Evolutionary conservation across 2,888 invertebrate genomes (phyloP), one percentile per base, ranked within the genome.

Genomic region (Frankliniella intonsa): DNA sequence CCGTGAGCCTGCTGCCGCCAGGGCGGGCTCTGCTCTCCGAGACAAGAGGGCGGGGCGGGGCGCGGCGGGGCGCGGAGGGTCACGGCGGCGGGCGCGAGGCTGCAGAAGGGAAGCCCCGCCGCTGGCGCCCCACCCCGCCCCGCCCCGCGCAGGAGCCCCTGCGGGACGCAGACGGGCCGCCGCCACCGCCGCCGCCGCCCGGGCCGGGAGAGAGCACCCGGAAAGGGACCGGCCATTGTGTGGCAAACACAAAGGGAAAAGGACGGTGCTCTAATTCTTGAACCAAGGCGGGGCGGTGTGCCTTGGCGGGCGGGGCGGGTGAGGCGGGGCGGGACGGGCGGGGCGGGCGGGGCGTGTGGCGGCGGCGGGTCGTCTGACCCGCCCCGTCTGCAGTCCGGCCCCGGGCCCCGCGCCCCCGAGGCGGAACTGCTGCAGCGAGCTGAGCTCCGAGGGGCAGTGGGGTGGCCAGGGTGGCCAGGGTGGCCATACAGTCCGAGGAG

Each of bases 321-420:
- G 62, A 62, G 14, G 17, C 62, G 69, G 69, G 69, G 9, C n/a
- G 22, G n/a, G 69, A 22, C 22, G 9, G 22, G 9, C 8, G 62
- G 11, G 62, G 14, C 62, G 17, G 62, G 62, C 55, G 12, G 55
- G 14, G 55, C 14, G 55, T 12, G 17, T 55, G 1, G 55, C 55
- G 55, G 51, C 10, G 51, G 55, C 55, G 38, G 5, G 38, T 5
- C 38, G 38, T 38, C 38, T 38, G 38, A 38, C 38, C 38, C 38
- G 38, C 2, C 38, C 27, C 80, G 80, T 65, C 50, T 80, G 80
- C 50, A 80, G 25, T 2, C 79, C 38, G 19, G 80, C 82, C 82
- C 80, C 76, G 17, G 0, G 8, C 79, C 79, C 22, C 10, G 80
- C 80, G 80, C 17, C 55, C 55, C 0, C 90, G 90, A 1, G 88